Evolutionary conservation across 2,797 vertebrate genomes (phyloP).

Genomic region (Dermochelys coriacea): DNA sequence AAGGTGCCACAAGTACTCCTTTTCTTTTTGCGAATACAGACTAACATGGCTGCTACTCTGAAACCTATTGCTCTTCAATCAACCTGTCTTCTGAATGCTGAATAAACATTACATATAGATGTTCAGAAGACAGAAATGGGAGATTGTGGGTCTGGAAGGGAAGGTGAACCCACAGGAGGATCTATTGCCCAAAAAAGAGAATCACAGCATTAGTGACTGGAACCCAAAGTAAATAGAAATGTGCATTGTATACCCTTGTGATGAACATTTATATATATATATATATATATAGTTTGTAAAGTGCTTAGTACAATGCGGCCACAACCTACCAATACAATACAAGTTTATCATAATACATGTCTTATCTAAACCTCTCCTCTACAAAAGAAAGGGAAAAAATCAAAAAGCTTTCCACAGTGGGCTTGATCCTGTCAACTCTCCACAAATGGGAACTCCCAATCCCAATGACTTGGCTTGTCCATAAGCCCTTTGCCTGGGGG

Average conservation of each 20-base stretch:
- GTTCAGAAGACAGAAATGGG: not conserved
- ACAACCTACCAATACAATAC: not conserved
- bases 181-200: accelerated
- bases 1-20: too few species aligned
- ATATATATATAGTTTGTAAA: not conserved
- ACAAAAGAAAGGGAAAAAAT: not conserved
- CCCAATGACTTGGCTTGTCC: not conserved
- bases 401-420: not conserved
- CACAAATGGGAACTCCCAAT: not conserved
- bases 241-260: not conserved
- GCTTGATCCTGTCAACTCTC: not conserved
- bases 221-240: not conserved
- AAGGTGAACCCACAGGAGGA: not conserved
- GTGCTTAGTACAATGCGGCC: not conserved
- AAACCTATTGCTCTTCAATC: accelerated
- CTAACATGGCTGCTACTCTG: too few species aligned
- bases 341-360: not conserved
- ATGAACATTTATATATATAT: not conserved
- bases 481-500: not conserved
- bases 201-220: not conserved
- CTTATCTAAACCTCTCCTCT: not conserved
- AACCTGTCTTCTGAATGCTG: not conserved
- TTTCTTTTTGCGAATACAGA: too few species aligned
- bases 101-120: not conserved
- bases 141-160: not conserved